Evolutionary conservation across 1,140 invertebrate species (phyloP).

Genomic region (Hyles vespertilio): DNA sequence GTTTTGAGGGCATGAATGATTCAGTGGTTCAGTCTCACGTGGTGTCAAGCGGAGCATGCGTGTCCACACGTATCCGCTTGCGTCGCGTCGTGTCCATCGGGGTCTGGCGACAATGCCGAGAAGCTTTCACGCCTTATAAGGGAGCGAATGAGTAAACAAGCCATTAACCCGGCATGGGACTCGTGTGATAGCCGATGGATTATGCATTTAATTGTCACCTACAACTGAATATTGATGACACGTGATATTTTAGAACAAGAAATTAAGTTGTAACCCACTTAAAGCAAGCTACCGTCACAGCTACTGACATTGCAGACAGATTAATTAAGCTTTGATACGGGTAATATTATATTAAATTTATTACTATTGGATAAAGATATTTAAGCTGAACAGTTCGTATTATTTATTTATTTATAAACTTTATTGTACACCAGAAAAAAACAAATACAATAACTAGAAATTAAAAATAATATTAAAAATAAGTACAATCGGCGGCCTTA

Average conservation of each 20-base stretch:
- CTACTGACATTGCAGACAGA: too few relatives aligned
- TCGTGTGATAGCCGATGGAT: slow-evolving; percentile 51
- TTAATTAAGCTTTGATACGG: too few relatives aligned
- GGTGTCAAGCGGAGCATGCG: slow-evolving; percentile 25
- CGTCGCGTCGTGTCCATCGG: slow-evolving; percentile 28
- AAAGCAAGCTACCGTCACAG: slow-evolving; percentile 8
- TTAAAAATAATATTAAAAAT: too few relatives aligned
- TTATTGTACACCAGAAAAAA: too few relatives aligned
- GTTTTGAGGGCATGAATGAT: too few relatives aligned
- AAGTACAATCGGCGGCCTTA: too few relatives aligned
- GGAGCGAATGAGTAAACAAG: slow-evolving; percentile 53
- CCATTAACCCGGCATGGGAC: slow-evolving; percentile 49
- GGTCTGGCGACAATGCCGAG: slow-evolving; percentile 56
- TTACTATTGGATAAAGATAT: too few relatives aligned
- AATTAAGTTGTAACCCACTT: neutral
- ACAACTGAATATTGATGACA: neutral
- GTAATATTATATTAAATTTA: too few relatives aligned
- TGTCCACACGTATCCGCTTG: slow-evolving; percentile 30
- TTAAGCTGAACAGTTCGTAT: too few relatives aligned
- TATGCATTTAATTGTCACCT: slow-evolving; percentile 65
- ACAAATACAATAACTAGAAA: too few relatives aligned
- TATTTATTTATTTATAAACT: too few relatives aligned
- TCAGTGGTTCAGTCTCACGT: slow-evolving; percentile 20
- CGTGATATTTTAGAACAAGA: too few relatives aligned
- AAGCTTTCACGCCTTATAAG: slow-evolving; percentile 70